phyloP scores from a whole-genome alignment of 2,888 invertebrate species.

The Lydus trimaculatus region DNA sequence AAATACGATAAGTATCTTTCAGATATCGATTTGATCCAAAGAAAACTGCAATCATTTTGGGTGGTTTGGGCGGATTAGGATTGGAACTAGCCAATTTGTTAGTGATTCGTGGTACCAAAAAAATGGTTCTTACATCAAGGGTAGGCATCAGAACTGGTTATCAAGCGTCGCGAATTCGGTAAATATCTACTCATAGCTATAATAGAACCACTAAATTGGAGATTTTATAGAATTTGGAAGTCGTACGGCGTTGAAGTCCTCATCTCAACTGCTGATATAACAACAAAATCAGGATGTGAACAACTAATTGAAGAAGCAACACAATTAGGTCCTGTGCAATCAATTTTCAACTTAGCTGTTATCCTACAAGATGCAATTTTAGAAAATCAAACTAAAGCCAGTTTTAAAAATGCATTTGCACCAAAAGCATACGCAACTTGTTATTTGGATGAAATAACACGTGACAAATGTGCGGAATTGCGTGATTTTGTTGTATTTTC shows the following conservation, averaged over 20 bases:
- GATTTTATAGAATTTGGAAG: conserved; percentile 68
- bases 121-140: conserved; percentile 86
- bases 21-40: conserved; percentile 58
- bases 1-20: too few relatives aligned
- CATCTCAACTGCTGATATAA: conserved; percentile 71
- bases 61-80: conserved; percentile 96
- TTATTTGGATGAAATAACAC: conserved; percentile 71
- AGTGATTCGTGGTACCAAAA: conserved; percentile 83
- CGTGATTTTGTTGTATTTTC: conserved; percentile 97
- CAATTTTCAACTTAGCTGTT: conserved; percentile 94
- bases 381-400: conserved; percentile 82
- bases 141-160: conserved; percentile 92
- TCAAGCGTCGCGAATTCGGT: conserved; percentile 65
- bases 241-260: conserved; percentile 76
- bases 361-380: conserved; percentile 88
- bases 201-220: not conserved
- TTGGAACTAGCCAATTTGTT: conserved; percentile 93
- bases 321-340: conserved; percentile 76
- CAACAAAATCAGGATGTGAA: conserved; percentile 71
- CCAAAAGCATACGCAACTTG: conserved; percentile 86
- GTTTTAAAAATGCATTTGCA: conserved; percentile 71
- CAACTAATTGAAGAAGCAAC: conserved; percentile 69
- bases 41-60: conserved; percentile 74
- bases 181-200: conserved; percentile 53
- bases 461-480: conserved; percentile 81